Conservation (phyloP, 2,113 vertebrate species). For the Baryphthengus martii region DNA sequence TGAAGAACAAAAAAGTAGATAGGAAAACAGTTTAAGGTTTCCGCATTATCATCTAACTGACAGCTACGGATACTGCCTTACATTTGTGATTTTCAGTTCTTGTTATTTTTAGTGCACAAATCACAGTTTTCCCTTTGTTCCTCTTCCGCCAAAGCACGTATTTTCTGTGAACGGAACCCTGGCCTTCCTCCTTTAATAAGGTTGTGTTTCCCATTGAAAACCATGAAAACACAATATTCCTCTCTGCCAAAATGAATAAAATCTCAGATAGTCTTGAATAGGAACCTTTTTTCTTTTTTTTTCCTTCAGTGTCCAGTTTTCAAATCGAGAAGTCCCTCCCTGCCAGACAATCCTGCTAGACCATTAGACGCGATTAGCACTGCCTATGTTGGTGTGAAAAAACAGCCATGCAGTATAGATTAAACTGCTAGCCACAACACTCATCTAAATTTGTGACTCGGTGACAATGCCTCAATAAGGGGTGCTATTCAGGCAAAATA, state of each 20-base stretch:
- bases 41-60: not conserved
- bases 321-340: not conserved
- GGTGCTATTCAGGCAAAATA: slow-evolving; percentile 50
- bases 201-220: not conserved
- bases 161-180: not conserved
- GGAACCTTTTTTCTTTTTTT: not conserved
- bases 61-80: not conserved
- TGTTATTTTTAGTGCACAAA: not conserved
- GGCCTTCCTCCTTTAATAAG: not conserved
- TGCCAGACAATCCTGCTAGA: not conserved
- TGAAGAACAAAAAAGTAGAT: not conserved
- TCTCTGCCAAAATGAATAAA: not conserved
- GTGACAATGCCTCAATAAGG: slow-evolving; percentile 49
- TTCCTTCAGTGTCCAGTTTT: not conserved
- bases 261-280: not conserved
- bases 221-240: not conserved
- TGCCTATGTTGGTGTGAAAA: not conserved
- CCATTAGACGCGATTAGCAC: slow-evolving; percentile 18
- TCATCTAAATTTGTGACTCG: slow-evolving; percentile 30
- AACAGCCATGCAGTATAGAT: not conserved
- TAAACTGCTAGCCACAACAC: slow-evolving; percentile 51
- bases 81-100: not conserved
- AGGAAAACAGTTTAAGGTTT: not conserved
- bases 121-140: not conserved
- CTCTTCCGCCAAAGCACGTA: not conserved